These are phyloP conservation scores for Martes martes DNA, from an alignment of 2,113 vertebrate genomes.

Conservation along the genomic window DNA sequence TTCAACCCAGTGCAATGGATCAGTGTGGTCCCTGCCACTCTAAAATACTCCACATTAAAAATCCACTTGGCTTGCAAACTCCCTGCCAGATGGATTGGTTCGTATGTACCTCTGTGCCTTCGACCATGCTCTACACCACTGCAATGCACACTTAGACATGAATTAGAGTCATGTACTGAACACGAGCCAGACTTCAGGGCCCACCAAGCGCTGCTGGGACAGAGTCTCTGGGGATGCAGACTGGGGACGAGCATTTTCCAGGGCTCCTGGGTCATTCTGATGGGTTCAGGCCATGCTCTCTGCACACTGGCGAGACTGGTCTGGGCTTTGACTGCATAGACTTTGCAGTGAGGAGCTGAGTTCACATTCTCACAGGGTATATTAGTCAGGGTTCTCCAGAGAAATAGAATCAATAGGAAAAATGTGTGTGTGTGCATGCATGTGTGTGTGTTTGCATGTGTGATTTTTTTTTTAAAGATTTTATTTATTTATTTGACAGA, in stretches of 20 bases:
- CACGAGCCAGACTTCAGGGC: background rate
- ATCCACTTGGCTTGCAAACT: background rate
- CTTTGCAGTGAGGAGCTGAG: background rate
- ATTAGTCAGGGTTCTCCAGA: background rate
- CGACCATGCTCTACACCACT: no score
- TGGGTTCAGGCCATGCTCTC: no score
- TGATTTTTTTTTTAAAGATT: background rate
- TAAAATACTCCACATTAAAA: background rate
- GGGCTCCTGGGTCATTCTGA: background rate
- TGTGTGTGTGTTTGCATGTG: background rate
- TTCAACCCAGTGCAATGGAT: background rate
- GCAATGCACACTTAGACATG: background rate
- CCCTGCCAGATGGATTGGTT: background rate
- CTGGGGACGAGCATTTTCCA: background rate
- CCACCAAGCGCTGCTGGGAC: background rate
- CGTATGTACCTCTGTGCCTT: background rate
- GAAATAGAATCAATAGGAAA: background rate
- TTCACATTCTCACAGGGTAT: background rate
- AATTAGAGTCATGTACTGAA: background rate
- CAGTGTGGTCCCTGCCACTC: background rate
- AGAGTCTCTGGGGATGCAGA: background rate
- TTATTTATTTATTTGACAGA: no score
- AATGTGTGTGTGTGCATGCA: background rate
- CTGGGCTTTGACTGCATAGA: no score
- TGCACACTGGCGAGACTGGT: accelerated